Conservation (phyloP, 2,113 vertebrate genomes). For the Hippolais icterina region DNA sequence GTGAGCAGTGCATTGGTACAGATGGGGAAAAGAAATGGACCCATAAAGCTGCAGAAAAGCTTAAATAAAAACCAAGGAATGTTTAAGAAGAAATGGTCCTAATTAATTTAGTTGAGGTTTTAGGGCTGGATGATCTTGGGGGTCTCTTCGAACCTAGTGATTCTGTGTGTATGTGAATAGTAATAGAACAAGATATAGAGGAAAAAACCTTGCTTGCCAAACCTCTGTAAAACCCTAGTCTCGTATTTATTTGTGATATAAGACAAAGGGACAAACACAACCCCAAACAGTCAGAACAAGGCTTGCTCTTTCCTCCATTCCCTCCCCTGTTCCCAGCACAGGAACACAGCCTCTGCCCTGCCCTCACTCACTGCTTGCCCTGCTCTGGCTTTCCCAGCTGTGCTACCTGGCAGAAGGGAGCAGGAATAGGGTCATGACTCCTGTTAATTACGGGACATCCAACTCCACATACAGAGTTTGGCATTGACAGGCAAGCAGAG, state of each 20-base stretch:
- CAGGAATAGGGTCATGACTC: background rate
- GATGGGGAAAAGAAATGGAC: background rate
- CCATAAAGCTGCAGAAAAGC: background rate
- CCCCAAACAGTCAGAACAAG: background rate
- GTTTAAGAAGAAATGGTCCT: background rate
- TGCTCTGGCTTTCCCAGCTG: background rate
- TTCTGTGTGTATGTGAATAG: background rate
- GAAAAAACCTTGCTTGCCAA: background rate
- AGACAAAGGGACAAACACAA: background rate
- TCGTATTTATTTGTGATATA: background rate
- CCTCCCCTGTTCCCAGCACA: fast-evolving
- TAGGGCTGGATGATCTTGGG: background rate
- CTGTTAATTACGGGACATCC: background rate
- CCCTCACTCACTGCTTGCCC: background rate
- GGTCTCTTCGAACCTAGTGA: background rate
- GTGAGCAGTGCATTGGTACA: background rate
- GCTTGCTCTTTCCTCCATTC: background rate
- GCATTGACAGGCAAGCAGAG: background rate
- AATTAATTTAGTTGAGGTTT: background rate
- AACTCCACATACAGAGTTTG: fast-evolving
- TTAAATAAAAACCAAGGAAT: background rate
- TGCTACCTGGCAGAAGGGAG: background rate
- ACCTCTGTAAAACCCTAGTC: background rate
- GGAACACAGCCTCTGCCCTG: fast-evolving
- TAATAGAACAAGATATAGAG: background rate